Percentiles rank a stretch among this genome's conserved stretches.
Evolutionary conservation across 2,797 vertebrate genomes (phyloP).

Genomic region (Propithecus perrieri): DNA sequence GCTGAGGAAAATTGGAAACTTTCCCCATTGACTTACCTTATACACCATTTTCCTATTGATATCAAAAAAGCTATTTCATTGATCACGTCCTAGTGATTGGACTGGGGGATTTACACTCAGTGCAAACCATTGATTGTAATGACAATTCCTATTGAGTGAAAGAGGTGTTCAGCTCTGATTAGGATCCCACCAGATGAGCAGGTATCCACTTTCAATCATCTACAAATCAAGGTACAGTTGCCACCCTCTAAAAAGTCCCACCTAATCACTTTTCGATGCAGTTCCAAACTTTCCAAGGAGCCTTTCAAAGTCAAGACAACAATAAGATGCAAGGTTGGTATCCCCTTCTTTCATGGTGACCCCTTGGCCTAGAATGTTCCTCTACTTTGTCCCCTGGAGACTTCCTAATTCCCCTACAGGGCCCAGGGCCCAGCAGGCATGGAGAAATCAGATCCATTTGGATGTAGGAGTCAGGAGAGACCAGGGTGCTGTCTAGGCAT

Average conservation of each 20-base stretch:
- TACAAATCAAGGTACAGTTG: constrained; percentile 3
- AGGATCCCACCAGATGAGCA: constrained; percentile 1
- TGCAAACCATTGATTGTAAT: constrained; percentile 64
- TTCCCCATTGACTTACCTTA: constrained; percentile 49
- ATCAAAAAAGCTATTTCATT: constrained; percentile 42
- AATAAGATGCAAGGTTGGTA: background rate
- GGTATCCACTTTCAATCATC: constrained; percentile 15
- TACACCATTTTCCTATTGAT: constrained; percentile 42
- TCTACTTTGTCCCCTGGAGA: background rate
- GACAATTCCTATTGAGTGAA: constrained; percentile 67
- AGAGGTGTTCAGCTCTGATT: constrained; percentile 55
- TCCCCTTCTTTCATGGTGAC: background rate
- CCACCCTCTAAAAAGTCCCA: background rate
- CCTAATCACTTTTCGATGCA: background rate
- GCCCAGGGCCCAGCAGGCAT: fast-evolving
- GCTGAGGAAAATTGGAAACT: constrained; percentile 51
- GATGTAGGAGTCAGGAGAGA: background rate
- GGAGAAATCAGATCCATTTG: background rate
- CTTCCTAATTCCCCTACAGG: background rate
- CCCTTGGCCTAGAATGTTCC: background rate
- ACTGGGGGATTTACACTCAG: constrained; percentile 56
- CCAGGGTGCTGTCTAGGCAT: background rate
- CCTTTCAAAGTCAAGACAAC: background rate
- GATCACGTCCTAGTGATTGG: constrained; percentile 48
- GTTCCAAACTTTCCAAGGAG: constrained; percentile 26